These are phyloP conservation scores for Aeoliscus strigatus DNA, from an alignment of 2,797 vertebrate species.

Conservation along the genomic window DNA sequence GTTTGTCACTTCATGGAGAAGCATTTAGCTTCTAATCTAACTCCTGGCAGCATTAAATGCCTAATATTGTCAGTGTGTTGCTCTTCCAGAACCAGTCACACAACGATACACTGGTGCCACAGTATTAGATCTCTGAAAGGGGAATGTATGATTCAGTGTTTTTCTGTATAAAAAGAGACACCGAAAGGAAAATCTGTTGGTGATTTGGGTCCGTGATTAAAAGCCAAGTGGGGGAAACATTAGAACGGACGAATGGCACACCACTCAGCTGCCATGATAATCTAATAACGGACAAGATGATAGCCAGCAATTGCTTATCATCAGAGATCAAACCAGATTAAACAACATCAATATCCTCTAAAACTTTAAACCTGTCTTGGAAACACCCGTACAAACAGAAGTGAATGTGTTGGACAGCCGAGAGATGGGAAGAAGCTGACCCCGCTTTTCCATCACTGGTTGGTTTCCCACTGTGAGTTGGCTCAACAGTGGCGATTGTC, in stretches of 20 bases:
- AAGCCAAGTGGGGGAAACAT: background rate
- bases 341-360: too few species aligned
- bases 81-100: background rate
- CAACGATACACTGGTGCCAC: background rate
- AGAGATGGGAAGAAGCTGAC: slow-evolving; percentile 22
- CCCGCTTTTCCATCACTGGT: slow-evolving; percentile 22
- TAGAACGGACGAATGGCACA: too few species aligned
- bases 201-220: background rate
- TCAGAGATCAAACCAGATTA: too few species aligned
- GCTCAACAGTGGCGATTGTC: slow-evolving; percentile 35
- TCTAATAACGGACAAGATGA: background rate
- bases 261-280: too few species aligned
- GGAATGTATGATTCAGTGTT: background rate
- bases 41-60: too few species aligned
- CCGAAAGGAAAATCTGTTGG: background rate
- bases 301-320: too few species aligned
- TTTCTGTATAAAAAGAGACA: background rate
- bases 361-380: background rate
- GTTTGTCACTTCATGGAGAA: too few species aligned
- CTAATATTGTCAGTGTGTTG: background rate
- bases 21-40: too few species aligned
- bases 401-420: slow-evolving; percentile 3
- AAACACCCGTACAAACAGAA: slow-evolving; percentile 6
- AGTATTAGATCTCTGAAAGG: background rate
- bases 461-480: slow-evolving; percentile 21